These are phyloP conservation scores for Dioctria rufipes DNA, from an alignment of 2,888 invertebrate genomes.

Conservation along the genomic window DNA sequence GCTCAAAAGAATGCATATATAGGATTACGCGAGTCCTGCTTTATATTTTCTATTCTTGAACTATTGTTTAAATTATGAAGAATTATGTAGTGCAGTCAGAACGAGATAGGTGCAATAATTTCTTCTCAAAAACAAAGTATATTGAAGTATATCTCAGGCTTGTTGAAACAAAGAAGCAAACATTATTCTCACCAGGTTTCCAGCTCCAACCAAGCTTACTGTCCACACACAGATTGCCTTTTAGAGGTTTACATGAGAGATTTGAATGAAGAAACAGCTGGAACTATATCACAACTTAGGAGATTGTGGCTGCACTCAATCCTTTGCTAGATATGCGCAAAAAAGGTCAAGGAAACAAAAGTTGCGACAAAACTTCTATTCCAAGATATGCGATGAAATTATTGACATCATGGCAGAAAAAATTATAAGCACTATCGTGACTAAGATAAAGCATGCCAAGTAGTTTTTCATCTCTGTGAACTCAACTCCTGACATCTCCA, in stretches of 20 bases:
- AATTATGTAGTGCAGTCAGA: too few species aligned
- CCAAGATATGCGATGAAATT: background rate
- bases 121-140: too few species aligned
- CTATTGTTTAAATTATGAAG: too few species aligned
- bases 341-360: background rate
- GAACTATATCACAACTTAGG: background rate
- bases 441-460: background rate
- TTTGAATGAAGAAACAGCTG: background rate
- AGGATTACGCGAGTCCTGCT: too few species aligned
- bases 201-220: background rate
- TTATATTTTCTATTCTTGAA: too few species aligned
- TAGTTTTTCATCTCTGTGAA: slow-evolving; percentile 52
- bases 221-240: background rate
- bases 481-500: slow-evolving; percentile 54
- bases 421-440: too few species aligned
- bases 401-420: too few species aligned
- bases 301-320: background rate
- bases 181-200: too few species aligned
- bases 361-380: background rate
- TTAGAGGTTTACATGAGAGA: slow-evolving; percentile 5
- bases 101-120: too few species aligned
- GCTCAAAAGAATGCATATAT: too few species aligned
- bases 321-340: background rate
- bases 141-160: too few species aligned
- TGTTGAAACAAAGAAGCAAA: too few species aligned